phyloP scores from a whole-genome alignment of 1,140 invertebrate genomes.

The Tetragonula clypearis region DNA sequence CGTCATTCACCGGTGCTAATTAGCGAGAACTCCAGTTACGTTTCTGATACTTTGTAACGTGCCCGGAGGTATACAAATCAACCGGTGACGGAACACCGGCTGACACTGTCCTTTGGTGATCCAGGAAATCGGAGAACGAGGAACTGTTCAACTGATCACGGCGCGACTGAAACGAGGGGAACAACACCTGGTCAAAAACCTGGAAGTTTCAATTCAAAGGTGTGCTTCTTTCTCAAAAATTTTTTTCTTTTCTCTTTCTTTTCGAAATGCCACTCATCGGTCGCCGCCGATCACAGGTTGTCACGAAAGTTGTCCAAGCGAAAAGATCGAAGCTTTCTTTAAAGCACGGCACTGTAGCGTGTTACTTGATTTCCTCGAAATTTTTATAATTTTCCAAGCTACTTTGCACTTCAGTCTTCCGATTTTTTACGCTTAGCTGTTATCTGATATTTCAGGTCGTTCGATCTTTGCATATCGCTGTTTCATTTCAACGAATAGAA shows the following conservation, averaged over 20 bases:
- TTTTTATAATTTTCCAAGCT: no score
- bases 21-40: neutral
- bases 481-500: no score
- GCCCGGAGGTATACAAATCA: neutral
- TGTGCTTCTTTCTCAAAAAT: neutral
- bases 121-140: conserved; percentile 3
- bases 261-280: no score
- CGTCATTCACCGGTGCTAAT: conserved; percentile 41
- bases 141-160: neutral
- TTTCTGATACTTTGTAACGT: neutral
- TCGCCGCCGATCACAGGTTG: no score
- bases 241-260: no score
- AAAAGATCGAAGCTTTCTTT: neutral
- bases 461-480: no score
- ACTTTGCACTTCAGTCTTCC: no score
- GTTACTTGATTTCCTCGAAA: neutral
- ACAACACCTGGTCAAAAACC: neutral
- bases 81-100: neutral
- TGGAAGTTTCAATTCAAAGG: neutral
- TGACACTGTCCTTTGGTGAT: neutral
- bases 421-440: no score
- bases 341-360: neutral
- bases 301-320: no score
- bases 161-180: neutral
- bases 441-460: no score